A percentile compares a stretch with the other conserved stretches of the same genome.
phyloP scores from a whole-genome alignment of 2,113 vertebrate species.

The Halcyon malimbica region DNA sequence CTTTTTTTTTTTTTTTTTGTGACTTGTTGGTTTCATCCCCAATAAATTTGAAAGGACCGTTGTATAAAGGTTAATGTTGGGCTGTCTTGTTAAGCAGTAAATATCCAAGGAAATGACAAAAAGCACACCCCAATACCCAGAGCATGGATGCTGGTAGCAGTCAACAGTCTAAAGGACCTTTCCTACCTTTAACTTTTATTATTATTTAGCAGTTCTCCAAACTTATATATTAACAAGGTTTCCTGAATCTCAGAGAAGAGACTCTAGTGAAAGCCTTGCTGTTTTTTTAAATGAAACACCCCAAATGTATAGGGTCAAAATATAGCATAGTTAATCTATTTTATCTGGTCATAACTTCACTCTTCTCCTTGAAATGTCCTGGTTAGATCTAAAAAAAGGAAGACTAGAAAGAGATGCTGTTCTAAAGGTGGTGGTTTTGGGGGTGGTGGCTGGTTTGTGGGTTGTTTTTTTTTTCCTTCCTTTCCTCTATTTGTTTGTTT shows the following conservation, averaged over 20 bases:
- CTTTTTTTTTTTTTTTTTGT: background rate
- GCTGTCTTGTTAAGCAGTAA: background rate
- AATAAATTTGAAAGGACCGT: background rate
- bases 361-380: background rate
- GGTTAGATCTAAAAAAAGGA: background rate
- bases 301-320: background rate
- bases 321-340: background rate
- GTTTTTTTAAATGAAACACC: background rate
- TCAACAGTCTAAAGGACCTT: background rate
- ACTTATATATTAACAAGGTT: background rate
- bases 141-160: background rate
- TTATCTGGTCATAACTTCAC: background rate
- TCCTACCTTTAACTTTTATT: background rate
- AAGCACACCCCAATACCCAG: background rate
- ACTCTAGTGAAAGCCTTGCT: background rate
- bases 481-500: background rate
- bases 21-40: background rate
- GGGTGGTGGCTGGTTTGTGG: background rate
- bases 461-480: background rate
- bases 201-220: background rate
- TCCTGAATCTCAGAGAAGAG: background rate
- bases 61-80: background rate
- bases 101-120: background rate
- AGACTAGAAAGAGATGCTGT: background rate
- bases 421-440: background rate